Conservation (phyloP, 2,888 invertebrate species). For the Xylocampa areola region DNA sequence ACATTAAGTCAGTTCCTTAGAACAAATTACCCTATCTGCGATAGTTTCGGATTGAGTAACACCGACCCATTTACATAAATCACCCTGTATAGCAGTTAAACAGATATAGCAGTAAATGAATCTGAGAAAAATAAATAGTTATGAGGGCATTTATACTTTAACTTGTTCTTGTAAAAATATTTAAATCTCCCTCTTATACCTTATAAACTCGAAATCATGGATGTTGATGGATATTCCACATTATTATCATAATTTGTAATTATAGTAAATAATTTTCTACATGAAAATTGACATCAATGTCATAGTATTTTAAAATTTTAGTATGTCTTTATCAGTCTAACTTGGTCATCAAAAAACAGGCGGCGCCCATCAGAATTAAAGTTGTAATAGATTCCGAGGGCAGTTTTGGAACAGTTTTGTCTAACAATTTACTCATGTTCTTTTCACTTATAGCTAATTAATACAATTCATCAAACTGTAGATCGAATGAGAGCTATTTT, state of each 20-base stretch:
- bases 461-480: conserved; percentile 76
- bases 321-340: conserved; percentile 79
- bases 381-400: conserved; percentile 72
- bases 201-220: conserved; percentile 60
- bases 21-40: too few species aligned
- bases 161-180: conserved; percentile 53
- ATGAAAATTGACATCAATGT: conserved; percentile 73
- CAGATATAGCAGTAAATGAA: conserved; percentile 43
- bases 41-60: too few species aligned
- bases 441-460: conserved; percentile 80
- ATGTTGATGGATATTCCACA: conserved; percentile 53
- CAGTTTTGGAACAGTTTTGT: conserved; percentile 68
- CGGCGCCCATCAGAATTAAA: conserved; percentile 74
- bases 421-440: conserved; percentile 65
- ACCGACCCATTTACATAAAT: too few species aligned
- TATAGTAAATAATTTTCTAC: conserved; percentile 68
- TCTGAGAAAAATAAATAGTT: conserved; percentile 47
- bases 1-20: too few species aligned
- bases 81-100: conserved; percentile 47
- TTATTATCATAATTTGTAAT: conserved; percentile 54
- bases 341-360: conserved; percentile 78
- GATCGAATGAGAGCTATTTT: conserved; percentile 84
- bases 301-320: conserved; percentile 62
- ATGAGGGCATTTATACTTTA: conserved; percentile 39
- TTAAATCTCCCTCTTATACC: conserved; percentile 63